Conservation (phyloP, 2,888 invertebrate genomes). For the Ectemnius cavifrons region DNA sequence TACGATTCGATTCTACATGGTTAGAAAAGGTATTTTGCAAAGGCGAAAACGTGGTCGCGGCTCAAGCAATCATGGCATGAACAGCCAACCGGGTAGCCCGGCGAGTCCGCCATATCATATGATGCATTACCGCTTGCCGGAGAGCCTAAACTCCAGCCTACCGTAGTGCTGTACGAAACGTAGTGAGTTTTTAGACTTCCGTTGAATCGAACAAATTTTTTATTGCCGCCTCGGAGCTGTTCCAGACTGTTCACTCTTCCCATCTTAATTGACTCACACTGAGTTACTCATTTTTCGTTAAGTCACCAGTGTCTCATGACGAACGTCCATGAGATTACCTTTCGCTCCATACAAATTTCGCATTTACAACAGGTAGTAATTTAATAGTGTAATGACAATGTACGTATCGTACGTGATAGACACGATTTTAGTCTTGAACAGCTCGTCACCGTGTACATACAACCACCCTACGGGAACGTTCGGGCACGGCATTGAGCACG, state of each 20-base stretch:
- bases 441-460: conserved; percentile 63
- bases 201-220: conserved; percentile 67
- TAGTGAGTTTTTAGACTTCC: conserved; percentile 69
- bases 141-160: conserved; percentile 78
- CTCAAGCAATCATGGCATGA: conserved; percentile 78
- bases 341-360: conserved; percentile 46
- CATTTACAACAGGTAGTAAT: conserved; percentile 53
- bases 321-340: conserved; percentile 30
- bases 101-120: conserved; percentile 87
- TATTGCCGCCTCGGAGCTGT: conserved; percentile 71
- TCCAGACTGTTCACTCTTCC: conserved; percentile 66
- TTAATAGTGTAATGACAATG: conserved; percentile 50
- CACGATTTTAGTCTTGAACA: conserved; percentile 64
- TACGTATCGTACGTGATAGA: conserved; percentile 48
- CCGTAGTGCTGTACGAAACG: conserved; percentile 72
- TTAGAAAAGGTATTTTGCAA: conserved; percentile 89
- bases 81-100: conserved; percentile 81
- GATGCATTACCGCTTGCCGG: conserved; percentile 87
- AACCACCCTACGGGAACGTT: conserved; percentile 55
- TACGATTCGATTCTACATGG: conserved; percentile 93
- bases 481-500: conserved; percentile 56
- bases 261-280: conserved; percentile 51
- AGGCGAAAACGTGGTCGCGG: conserved; percentile 88
- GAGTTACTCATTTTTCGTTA: conserved; percentile 52
- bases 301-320: conserved; percentile 27